Percentiles rank a stretch among this genome's conserved stretches.
These are phyloP conservation scores for Eupeodes luniger DNA, from an alignment of 2,888 invertebrate species.

Conservation along the genomic window DNA sequence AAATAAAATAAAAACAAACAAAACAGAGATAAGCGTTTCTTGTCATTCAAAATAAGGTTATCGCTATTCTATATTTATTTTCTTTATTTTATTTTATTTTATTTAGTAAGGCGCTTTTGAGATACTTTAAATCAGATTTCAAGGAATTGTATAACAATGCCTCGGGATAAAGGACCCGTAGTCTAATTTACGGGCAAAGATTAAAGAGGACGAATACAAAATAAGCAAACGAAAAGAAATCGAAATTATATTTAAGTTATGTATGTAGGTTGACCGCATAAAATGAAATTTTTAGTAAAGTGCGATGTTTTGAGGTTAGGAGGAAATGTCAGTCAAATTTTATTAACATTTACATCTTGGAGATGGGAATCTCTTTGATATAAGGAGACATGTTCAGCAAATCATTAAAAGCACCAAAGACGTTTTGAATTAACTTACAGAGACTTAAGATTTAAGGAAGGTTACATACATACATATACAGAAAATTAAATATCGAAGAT, in stretches of 20 bases:
- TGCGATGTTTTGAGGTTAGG: neutral
- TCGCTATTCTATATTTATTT: slow-evolving; percentile 13
- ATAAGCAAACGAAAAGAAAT: neutral
- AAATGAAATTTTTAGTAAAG: neutral
- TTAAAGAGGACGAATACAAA: neutral
- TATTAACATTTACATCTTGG: neutral
- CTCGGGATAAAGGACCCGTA: slow-evolving; percentile 10
- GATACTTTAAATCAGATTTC: slow-evolving; percentile 33
- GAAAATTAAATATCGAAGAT: too few species aligned
- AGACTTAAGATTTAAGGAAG: neutral
- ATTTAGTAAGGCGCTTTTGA: slow-evolving; percentile 21
- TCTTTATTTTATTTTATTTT: neutral
- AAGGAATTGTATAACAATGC: slow-evolving; percentile 15
- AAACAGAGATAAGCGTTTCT: slow-evolving; percentile 34
- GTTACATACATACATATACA: neutral
- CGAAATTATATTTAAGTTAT: neutral
- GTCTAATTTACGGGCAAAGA: slow-evolving; percentile 16
- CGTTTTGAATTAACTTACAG: neutral
- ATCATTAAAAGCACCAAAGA: neutral
- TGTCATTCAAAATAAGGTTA: slow-evolving; percentile 34
- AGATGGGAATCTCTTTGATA: neutral
- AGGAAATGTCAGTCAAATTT: neutral
- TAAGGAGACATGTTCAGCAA: neutral
- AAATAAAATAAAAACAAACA: slow-evolving; percentile 15
- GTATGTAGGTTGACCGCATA: slow-evolving; percentile 15